A percentile compares a stretch with the other conserved stretches of the same genome.
phyloP scores from a whole-genome alignment of 2,888 invertebrate species.

The Trilocha varians region DNA sequence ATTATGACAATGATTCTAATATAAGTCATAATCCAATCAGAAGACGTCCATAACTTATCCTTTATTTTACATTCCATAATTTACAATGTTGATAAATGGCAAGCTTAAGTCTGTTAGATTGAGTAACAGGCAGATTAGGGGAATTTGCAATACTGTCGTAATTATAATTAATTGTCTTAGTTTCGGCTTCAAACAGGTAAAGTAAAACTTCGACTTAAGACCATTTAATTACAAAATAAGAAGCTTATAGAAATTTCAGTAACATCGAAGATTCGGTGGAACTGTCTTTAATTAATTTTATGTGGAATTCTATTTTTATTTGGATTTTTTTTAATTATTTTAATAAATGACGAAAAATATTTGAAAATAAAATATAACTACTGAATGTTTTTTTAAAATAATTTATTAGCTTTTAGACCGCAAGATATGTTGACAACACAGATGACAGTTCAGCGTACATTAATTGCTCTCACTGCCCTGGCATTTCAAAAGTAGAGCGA shows the following conservation, averaged over 20 bases:
- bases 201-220: neutral
- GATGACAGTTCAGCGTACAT: too few species aligned
- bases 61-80: constrained; percentile 1
- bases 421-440: too few species aligned
- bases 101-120: constrained; percentile 3
- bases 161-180: constrained; percentile 3
- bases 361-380: too few species aligned
- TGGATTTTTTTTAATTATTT: too few species aligned
- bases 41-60: neutral
- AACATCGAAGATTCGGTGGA: neutral
- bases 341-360: too few species aligned
- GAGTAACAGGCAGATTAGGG: constrained; percentile 3
- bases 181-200: neutral
- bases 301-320: too few species aligned
- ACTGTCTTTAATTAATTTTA: neutral
- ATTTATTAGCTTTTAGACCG: too few species aligned
- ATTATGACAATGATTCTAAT: too few species aligned
- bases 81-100: constrained; percentile 4
- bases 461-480: too few species aligned
- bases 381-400: too few species aligned
- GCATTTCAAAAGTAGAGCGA: too few species aligned
- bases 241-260: neutral
- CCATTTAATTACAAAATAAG: neutral
- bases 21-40: neutral
- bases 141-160: constrained; percentile 1